Conservation (phyloP, 2,888 invertebrate genomes). For the Cryptocephalus moraei region DNA sequence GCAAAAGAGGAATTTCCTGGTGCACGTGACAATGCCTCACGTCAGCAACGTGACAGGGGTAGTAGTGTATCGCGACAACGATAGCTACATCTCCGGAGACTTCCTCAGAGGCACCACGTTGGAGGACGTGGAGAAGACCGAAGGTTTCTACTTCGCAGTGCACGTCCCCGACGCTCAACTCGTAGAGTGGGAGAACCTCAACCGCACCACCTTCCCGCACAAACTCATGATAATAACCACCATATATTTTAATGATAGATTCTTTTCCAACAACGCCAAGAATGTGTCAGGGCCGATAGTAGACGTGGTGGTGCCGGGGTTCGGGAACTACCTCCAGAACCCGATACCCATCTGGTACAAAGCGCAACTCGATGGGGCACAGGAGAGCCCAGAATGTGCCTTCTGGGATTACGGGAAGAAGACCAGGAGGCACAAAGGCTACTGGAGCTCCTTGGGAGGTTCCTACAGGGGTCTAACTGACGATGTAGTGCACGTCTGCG, state of each 20-base stretch:
- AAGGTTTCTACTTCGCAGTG: constrained; percentile 25
- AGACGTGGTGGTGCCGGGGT: constrained; percentile 51
- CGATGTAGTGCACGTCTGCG: constrained; percentile 40
- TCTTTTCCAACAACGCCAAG: constrained; percentile 20
- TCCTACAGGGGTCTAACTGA: constrained; percentile 29
- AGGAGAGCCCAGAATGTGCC: constrained; percentile 36
- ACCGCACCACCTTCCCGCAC: constrained; percentile 7
- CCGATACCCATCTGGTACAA: constrained; percentile 46
- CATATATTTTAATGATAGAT: constrained; percentile 27
- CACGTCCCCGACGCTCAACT: constrained; percentile 26
- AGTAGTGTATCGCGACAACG: constrained; percentile 28
- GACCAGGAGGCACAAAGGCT: constrained; percentile 30
- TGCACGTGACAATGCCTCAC: constrained; percentile 40
- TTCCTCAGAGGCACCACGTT: constrained; percentile 41
- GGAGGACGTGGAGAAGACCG: constrained; percentile 21
- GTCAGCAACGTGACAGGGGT: constrained; percentile 44
- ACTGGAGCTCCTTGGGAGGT: constrained; percentile 50
- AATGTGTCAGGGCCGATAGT: constrained; percentile 37
- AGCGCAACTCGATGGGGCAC: constrained; percentile 30
- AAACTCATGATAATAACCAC: constrained; percentile 21
- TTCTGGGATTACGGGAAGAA: constrained; percentile 45
- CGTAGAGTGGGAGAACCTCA: constrained; percentile 12
- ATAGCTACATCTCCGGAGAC: constrained; percentile 32
- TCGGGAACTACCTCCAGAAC: constrained; percentile 42
- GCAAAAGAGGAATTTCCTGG: constrained; percentile 7